Evolutionary conservation across 2,113 vertebrate species (phyloP), one percentile per base, ranked within the genome.

Genomic region (Archocentrus centrarchus): DNA sequence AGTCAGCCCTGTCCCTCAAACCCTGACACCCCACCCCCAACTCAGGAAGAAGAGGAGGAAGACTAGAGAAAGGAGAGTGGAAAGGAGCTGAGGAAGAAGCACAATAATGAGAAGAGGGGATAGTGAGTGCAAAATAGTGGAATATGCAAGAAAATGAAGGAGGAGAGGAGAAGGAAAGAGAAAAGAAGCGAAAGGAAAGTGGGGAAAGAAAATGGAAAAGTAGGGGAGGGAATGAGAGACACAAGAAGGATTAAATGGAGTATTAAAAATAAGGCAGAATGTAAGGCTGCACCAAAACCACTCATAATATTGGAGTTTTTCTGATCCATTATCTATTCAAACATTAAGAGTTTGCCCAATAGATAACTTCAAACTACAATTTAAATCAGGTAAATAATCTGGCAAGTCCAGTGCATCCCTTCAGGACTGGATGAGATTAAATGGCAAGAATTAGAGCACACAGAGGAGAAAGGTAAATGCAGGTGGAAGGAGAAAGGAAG

Each of bases 1-100:
- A 89, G 81, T 84, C 92, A 94, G 92, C 81, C 83, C 86, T 78
- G 88, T 86, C 88, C 87, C 84, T 90, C 73, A 82, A 90, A 83
- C 78, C 89, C 88, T 77, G 3, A 61, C 37, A 44, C 53, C 83
- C 68, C 44, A 22, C 22, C 57, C 22, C 80, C 24, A 5, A 81
- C 75, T 59, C 82, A 82, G 85, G 62, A 80, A 84, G 30, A 18
- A 87, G 41, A 41, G 57, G 68, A 68, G 1, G 13, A 8, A 27
- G 27, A n/a, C 14, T 53, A 39, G 66, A 15, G 18, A 27, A 17
- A 35, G 44, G 18, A 18, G 8, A 78, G 61, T 20, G 27, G 18
- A 50, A 22, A 27, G 2, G 27, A 22, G n/a, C 41, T 18, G 22
- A 24, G 24, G 27, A 73, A 73, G 66, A 50, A 50, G 47, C 37